Evolutionary conservation across 2,888 invertebrate genomes (phyloP).

Genomic region (Camponotus fellah): DNA sequence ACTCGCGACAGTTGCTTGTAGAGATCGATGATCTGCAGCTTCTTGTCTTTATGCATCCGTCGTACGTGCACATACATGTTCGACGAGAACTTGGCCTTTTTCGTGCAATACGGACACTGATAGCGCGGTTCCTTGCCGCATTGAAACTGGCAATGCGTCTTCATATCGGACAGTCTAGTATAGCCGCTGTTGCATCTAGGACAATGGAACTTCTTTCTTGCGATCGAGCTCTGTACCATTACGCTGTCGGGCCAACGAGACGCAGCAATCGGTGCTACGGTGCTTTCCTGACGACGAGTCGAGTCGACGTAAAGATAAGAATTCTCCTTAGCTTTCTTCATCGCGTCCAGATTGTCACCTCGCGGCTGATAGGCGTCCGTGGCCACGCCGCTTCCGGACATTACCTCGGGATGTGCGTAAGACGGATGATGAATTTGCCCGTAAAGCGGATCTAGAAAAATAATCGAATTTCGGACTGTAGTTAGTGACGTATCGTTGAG

Average conservation of each 20-base stretch:
- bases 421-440: constrained; percentile 65
- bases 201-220: constrained; percentile 73
- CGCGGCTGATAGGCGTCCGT: constrained; percentile 58
- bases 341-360: constrained; percentile 38
- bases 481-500: constrained; percentile 52
- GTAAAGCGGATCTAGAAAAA: constrained; percentile 74
- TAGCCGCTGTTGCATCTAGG: constrained; percentile 77
- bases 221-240: constrained; percentile 38
- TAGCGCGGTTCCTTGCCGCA: constrained; percentile 85
- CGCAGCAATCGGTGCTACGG: constrained; percentile 49
- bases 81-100: constrained; percentile 81
- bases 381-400: constrained; percentile 41
- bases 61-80: constrained; percentile 83
- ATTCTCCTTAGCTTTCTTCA: constrained; percentile 61
- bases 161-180: constrained; percentile 78
- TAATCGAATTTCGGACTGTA: constrained; percentile 66
- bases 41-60: constrained; percentile 77
- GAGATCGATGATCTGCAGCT: constrained; percentile 79
- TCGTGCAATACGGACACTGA: constrained; percentile 84
- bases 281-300: constrained; percentile 50
- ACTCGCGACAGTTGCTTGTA: constrained; percentile 73
- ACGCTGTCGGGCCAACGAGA: constrained; percentile 73
- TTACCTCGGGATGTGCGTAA: constrained; percentile 60
- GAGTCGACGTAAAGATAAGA: constrained; percentile 59
- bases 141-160: constrained; percentile 84